Evolutionary conservation across 2,113 vertebrate species (phyloP).

Genomic region (Noctilio leporinus): DNA sequence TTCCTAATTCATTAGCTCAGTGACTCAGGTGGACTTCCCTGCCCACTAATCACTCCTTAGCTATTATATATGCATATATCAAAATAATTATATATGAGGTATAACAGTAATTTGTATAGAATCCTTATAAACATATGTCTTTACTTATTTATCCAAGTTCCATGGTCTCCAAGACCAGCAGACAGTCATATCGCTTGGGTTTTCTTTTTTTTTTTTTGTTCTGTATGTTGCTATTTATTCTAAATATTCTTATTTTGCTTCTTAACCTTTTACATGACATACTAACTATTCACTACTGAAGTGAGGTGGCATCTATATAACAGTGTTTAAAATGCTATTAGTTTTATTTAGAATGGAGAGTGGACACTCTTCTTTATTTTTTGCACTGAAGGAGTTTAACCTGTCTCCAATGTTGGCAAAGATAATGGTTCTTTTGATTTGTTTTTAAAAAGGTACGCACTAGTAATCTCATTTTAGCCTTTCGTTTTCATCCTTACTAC

Average conservation of each 20-base stretch:
- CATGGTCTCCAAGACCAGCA: conserved; percentile 14
- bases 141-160: not conserved
- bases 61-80: conserved; percentile 7
- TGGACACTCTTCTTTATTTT: conserved; percentile 17
- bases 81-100: conserved; percentile 18
- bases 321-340: not conserved
- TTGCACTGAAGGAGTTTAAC: conserved; percentile 32
- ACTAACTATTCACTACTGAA: not conserved
- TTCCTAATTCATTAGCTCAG: not conserved
- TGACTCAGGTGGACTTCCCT: not conserved
- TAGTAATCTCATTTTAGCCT: conserved; percentile 48
- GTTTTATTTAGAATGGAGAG: conserved; percentile 36
- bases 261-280: conserved; percentile 5
- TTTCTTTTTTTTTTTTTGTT: conserved; percentile 24
- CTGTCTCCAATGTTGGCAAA: conserved; percentile 37
- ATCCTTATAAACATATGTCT: not conserved
- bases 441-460: conserved; percentile 45
- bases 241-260: conserved; percentile 44
- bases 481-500: conserved; percentile 41
- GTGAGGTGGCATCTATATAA: conserved; percentile 10
- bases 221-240: not conserved
- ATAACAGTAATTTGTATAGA: not conserved
- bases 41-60: not conserved
- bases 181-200: not conserved
- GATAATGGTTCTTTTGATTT: conserved; percentile 52